Percentiles rank a stretch among this genome's conserved stretches.
These are phyloP conservation scores for Cygnus olor DNA, from an alignment of 2,797 vertebrate genomes.

Conservation along the genomic window DNA sequence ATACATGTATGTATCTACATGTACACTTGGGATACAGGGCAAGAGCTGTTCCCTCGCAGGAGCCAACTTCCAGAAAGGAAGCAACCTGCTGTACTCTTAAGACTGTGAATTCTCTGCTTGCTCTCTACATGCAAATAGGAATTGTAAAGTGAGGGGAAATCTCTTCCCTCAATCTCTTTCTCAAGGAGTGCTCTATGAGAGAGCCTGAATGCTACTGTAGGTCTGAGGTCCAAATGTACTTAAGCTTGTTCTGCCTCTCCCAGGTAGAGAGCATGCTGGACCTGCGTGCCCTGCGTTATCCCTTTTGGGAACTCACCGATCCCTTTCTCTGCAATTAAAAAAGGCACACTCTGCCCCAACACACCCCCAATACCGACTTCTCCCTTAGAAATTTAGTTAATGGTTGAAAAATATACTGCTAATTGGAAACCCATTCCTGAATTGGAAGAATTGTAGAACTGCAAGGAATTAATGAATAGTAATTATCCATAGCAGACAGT, in stretches of 20 bases:
- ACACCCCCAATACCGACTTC: background rate
- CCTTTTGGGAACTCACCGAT: background rate
- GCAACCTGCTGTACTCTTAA: background rate
- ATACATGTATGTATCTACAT: background rate
- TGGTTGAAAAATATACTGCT: background rate
- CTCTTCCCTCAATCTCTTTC: background rate
- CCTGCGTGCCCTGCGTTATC: background rate
- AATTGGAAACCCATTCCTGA: background rate
- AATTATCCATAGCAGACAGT: slow-evolving; percentile 40
- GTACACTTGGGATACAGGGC: fast-evolving
- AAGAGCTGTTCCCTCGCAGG: background rate
- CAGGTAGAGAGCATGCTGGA: background rate
- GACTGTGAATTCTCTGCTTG: background rate
- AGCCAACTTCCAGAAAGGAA: background rate
- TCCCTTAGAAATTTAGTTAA: background rate
- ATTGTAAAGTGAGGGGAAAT: background rate
- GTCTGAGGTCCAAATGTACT: background rate
- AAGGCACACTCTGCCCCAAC: background rate
- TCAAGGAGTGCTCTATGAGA: background rate
- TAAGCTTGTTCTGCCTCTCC: background rate
- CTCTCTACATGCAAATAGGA: background rate
- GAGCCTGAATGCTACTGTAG: background rate
- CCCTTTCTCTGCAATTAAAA: background rate
- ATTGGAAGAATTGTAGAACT: background rate
- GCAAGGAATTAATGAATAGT: background rate